Base-by-base conservation (phyloP, 1,140 invertebrate genomes). In the Pseudomyrmex flavicornis region DNA sequence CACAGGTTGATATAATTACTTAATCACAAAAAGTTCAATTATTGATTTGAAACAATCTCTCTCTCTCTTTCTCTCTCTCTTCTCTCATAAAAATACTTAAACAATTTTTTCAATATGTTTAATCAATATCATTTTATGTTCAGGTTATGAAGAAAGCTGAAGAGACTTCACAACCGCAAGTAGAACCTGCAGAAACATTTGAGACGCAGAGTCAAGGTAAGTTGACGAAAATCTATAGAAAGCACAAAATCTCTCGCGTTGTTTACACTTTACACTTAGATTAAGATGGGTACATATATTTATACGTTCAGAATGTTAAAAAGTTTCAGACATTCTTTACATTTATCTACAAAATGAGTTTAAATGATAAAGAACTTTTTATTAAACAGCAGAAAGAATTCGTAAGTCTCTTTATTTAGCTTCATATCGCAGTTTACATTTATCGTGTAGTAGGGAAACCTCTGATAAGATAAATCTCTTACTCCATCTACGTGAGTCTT, bases 1-100 rank as follows among this genome's bases (percentile, higher is more conserved):
- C 97, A 91, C 96, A 97, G 96, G 97, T 97, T 93, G 92, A 79
- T 84, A 80, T 84, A 44, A 22, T 66, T 12, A 13, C 66, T 75
- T 10, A 61, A 66, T 85, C n/a, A 58, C 8, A 74, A 8, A 44
- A 66, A 15, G 26, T 26, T 15, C 7, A 35, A 35, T 54, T 3
- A 50, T 65, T 62, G 50, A 79, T 69, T 46, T 22, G n/a, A 8
- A 75, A 62, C n/a, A 56, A 35, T 35, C 35, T 35, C 0, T 35
- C 5, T 35, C 35, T 35, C 35, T 35, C 5, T 35, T 5, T 35
- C 35, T 35, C 17, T 17, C 17, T 17, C 17, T 35, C 5, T 35
- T 35, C 5, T 35, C 35, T 35, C 7, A 35, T 35, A 35, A 35
- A 35, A 35, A 35, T 35, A 35, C 5, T 35, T 35, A 35, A 35